Conservation (phyloP, 2,113 vertebrate genomes). For the Poeciliopsis turrubarensis region DNA sequence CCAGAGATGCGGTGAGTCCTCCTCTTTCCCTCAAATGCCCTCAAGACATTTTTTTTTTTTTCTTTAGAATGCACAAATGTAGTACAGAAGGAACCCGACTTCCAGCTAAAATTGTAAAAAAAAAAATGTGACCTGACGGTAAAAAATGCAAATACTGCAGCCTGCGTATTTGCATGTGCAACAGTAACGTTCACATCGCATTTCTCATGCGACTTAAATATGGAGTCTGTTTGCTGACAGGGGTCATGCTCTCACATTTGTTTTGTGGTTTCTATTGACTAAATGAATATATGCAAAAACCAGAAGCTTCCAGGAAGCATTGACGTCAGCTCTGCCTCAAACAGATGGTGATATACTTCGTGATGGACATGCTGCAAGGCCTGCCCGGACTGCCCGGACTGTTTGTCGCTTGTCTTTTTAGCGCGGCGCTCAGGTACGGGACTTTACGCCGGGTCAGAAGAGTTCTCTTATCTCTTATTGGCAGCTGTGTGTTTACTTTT, state of each 20-base stretch:
- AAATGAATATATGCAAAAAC: neutral
- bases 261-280: neutral
- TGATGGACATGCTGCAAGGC: conserved; percentile 90
- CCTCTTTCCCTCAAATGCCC: neutral
- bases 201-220: neutral
- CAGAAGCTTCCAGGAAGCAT: neutral
- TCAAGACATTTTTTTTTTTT: neutral
- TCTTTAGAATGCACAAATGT: neutral
- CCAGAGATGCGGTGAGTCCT: conserved; percentile 80
- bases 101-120: too few relatives aligned
- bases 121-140: neutral
- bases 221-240: neutral
- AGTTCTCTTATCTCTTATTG: neutral
- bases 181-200: neutral
- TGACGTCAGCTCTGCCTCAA: neutral
- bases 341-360: conserved; percentile 93
- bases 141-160: neutral
- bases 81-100: neutral
- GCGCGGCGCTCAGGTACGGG: conserved; percentile 89
- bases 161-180: conserved; percentile 20
- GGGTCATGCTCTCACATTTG: neutral
- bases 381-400: conserved; percentile 91
- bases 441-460: neutral
- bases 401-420: conserved; percentile 95
- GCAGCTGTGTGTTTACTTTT: neutral